These are phyloP conservation scores for Cyclina sinensis DNA, from an alignment of 1,140 invertebrate genomes.

Conservation along the genomic window DNA sequence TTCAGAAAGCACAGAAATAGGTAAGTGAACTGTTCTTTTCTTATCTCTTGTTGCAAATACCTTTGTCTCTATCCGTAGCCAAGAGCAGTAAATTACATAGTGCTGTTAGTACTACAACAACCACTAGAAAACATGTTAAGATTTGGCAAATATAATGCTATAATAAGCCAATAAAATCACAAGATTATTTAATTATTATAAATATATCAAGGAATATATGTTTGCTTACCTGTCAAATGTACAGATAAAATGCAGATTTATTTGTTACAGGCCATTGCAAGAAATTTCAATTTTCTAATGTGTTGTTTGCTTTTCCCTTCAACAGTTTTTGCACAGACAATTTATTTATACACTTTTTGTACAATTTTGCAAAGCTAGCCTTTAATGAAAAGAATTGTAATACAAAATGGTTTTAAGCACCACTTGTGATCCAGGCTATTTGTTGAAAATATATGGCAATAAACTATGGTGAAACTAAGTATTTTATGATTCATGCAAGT, in stretches of 20 bases:
- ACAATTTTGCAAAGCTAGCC: too few relatives aligned
- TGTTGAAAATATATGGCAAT: too few relatives aligned
- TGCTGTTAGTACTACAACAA: not conserved
- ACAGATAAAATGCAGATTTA: not conserved
- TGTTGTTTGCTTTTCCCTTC: not conserved
- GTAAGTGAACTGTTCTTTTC: not conserved
- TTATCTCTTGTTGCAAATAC: constrained; percentile 2
- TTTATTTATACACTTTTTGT: not conserved
- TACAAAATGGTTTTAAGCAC: too few relatives aligned
- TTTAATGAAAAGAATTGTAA: too few relatives aligned
- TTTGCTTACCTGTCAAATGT: constrained; percentile 15
- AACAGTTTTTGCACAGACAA: not conserved
- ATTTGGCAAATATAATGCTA: constrained; percentile 23
- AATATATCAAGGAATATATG: constrained; percentile 2
- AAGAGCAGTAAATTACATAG: not conserved
- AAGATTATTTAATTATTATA: constrained; percentile 35
- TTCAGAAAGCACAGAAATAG: too few relatives aligned
- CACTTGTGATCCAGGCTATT: too few relatives aligned
- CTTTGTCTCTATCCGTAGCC: not conserved
- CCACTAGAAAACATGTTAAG: not conserved
- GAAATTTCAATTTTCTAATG: not conserved
- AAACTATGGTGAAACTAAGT: too few relatives aligned
- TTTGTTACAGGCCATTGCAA: constrained; percentile 20
- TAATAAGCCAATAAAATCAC: constrained; percentile 20
- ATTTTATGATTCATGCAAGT: too few relatives aligned